A percentile compares a stretch with the other conserved stretches of the same genome.
Conservation (phyloP, 2,888 invertebrate genomes). For the Pseudoips prasinana region DNA sequence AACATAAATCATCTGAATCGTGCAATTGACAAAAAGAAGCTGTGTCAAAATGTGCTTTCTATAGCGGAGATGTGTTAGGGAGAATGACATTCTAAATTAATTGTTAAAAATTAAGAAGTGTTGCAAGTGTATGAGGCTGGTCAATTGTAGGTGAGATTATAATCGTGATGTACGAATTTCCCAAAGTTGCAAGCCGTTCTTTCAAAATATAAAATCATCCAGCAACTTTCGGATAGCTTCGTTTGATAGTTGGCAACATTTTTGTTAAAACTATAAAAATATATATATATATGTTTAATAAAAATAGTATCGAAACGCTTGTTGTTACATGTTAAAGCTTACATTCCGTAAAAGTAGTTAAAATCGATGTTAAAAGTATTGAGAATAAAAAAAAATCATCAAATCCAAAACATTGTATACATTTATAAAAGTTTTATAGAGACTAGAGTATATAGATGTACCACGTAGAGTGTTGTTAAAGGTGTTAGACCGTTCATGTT, state of each 20-base stretch:
- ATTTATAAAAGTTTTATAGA: constrained; percentile 74
- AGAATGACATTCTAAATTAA: constrained; percentile 61
- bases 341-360: constrained; percentile 52
- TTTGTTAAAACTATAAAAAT: constrained; percentile 23
- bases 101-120: constrained; percentile 38
- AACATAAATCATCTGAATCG: constrained; percentile 14
- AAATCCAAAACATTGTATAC: constrained; percentile 64
- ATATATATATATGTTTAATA: constrained; percentile 22
- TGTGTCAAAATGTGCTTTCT: constrained; percentile 53
- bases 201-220: constrained; percentile 16
- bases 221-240: constrained; percentile 19
- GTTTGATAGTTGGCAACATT: constrained; percentile 21
- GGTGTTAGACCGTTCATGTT: constrained; percentile 58
- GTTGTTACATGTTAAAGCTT: constrained; percentile 69
- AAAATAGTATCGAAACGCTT: constrained; percentile 46
- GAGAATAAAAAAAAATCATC: constrained; percentile 36
- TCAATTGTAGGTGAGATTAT: constrained; percentile 64
- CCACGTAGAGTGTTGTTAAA: constrained; percentile 61
- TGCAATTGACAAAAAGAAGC: constrained; percentile 10
- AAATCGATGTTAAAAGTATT: constrained; percentile 56
- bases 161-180: constrained; percentile 15
- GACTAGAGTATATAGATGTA: constrained; percentile 47
- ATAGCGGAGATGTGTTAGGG: constrained; percentile 28
- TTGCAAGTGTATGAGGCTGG: constrained; percentile 43
- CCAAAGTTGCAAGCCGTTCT: constrained; percentile 25